Evolutionary conservation across 2,888 invertebrate genomes (phyloP).

Genomic region (Allolobophora icterica): DNA sequence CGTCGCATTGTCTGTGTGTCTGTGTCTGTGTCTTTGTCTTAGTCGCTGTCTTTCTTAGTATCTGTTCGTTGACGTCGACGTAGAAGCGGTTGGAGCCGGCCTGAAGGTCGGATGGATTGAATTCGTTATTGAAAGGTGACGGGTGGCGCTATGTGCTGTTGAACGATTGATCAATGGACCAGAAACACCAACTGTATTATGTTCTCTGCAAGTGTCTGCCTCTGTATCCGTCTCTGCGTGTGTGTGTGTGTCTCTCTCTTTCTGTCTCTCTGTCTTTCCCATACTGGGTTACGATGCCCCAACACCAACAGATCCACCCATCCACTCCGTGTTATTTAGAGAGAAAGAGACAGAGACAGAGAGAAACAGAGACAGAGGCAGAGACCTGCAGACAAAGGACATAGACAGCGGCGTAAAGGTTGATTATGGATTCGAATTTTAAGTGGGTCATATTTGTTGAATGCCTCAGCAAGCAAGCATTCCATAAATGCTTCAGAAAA

Average conservation of each 20-base stretch:
- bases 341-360: neutral
- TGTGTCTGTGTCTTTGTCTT: neutral
- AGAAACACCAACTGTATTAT: neutral
- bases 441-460: conserved; percentile 90
- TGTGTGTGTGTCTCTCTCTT: neutral
- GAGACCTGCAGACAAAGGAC: neutral
- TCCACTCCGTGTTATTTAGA: neutral
- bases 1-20: neutral
- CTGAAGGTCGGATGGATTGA: neutral
- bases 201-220: neutral
- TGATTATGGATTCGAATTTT: neutral
- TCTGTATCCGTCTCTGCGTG: too few species aligned
- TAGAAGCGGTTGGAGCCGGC: neutral
- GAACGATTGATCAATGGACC: neutral
- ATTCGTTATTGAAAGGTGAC: neutral
- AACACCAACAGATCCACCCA: neutral
- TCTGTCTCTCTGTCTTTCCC: neutral
- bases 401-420: neutral
- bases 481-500: conserved; percentile 90
- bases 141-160: neutral
- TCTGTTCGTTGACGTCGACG: neutral
- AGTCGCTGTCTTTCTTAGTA: neutral
- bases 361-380: neutral
- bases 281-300: neutral
- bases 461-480: conserved; percentile 78